Evolutionary conservation across 2,113 vertebrate genomes (phyloP), one percentile per base, ranked within the genome.

Genomic region (Polyodon spathula): DNA sequence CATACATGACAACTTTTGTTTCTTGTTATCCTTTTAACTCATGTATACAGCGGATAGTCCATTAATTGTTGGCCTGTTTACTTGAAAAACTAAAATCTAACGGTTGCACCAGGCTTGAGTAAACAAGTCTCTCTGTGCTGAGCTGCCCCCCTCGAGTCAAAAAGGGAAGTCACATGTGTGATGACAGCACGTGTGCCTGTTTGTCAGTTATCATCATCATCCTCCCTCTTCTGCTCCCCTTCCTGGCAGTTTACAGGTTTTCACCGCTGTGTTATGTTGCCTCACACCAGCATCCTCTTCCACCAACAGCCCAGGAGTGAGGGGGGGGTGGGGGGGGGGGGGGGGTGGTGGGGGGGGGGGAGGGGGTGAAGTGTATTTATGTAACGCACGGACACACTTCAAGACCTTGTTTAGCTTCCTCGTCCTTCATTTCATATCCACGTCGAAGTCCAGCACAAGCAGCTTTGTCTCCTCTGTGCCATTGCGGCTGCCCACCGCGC

Each of bases 381-480:
- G 43, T 9, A 6, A 50, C 48, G 7, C 27, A 4, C 17, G n/a
- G 6, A 55, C n/a, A 55, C 53, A 17, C 54, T 63, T 65, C 73
- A 81, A 78, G 60, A 65, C 80, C 80, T 87, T 16, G 82, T 76
- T 71, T 71, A 69, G 76, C 76, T 78, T 42, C 64, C 62, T 78
- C 76, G 74, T 75, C 66, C 68, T 80, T 97, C 92, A 98, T 84
- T 98, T 98, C 93, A 98, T 92, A 90, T 98, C 95, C 81, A 98
- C 95, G 64, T 98, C 95, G 73, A 98, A 98, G 90, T 98, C 96
- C 87, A 98, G 90, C 82, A 98, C 96, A 83, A 98, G 93, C 85
- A 98, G 92, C 90, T 98, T 98, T 88, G 96, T 98, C 78, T 98
- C 96, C 78, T 98, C 96, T 62, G 96, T 98, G 83, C 96, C 96